A percentile compares a stretch with the other conserved stretches of the same genome.
Conservation (phyloP, 37 sponge, comb jelly and placozoan species). For the Beroe forskalii region DNA sequence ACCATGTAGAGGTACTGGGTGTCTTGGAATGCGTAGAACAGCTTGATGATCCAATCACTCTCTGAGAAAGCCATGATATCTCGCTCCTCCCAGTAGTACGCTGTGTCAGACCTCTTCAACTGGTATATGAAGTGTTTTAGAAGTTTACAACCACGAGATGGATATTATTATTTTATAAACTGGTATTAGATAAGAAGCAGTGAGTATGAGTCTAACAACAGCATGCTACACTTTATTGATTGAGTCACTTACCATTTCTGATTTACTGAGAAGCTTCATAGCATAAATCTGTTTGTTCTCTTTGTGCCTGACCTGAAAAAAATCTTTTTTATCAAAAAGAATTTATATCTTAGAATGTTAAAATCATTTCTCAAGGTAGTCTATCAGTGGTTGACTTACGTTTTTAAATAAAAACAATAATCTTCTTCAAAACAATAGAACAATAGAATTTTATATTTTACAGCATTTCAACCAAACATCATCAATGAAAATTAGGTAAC, state of each 20-base stretch:
- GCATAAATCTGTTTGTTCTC: constrained; percentile 84
- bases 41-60: constrained; percentile 91
- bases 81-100: constrained; percentile 99
- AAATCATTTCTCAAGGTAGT: not conserved
- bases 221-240: too few species aligned
- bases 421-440: not conserved
- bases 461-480: too few species aligned
- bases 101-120: constrained; percentile 95
- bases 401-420: not conserved
- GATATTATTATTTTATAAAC: too few species aligned
- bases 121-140: too few species aligned
- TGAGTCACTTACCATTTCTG: constrained; percentile 92
- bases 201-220: too few species aligned
- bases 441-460: too few species aligned
- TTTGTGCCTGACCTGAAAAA: constrained; percentile 82
- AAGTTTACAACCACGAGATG: too few species aligned
- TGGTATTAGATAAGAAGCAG: too few species aligned
- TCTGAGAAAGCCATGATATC: constrained; percentile 95
- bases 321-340: not conserved
- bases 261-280: constrained; percentile 95
- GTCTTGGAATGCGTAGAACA: constrained; percentile 96
- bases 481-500: not conserved
- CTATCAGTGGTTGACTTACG: too few species aligned
- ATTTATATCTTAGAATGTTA: not conserved
- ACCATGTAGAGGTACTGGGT: constrained; percentile 88